Evolutionary conservation across 2,888 invertebrate species (phyloP), one percentile per base, ranked within the genome.

Genomic region (Dione vanillae): DNA sequence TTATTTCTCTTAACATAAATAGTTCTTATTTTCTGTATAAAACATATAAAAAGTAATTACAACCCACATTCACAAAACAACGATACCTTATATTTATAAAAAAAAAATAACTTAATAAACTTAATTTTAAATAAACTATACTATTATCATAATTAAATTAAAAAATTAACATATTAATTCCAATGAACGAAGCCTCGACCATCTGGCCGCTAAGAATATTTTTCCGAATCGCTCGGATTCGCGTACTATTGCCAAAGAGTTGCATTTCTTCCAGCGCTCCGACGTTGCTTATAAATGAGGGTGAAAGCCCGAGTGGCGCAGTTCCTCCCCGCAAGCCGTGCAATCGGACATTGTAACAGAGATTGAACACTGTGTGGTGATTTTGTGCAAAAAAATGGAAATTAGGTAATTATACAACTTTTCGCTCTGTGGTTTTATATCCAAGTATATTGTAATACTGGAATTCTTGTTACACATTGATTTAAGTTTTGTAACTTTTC

Each of bases 271-370:
- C 82, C 81, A 85, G 86, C 89, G 77, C 75, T 76, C 76, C 74
- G 76, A 70, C 78, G 81, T 86, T 88, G 82, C 86, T 91, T 92
- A 93, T 93, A 93, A 90, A 91, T 89, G 82, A 83, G 72, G 84
- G 92, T 89, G 92, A 93, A 92, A 92, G 92, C 91, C 85, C 79
- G 80, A 83, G 83, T 74, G 84, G 82, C 86, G 86, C 82, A 80
- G 79, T 79, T 47, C 49, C 49, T 64, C 49, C 64, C 64, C 64
- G 64, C 64, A 37, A 37, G 37, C 19, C 45, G 64, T 64, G 40
- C 40, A 19, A 12, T 49, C 37, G 19, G 12, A 64, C 49, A 86
- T 86, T 86, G 80, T 56, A 16, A 56, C 54, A 16, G 11, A 37
- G 0, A 37, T 37, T 37, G 10, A 54, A 81, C 80, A 83, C 77